Percentiles rank a stretch among this genome's conserved stretches.
Evolutionary conservation across 35 echinoderm and acorn worm species (phyloP).

Genomic region (Heliocidaris erythrogramma): DNA sequence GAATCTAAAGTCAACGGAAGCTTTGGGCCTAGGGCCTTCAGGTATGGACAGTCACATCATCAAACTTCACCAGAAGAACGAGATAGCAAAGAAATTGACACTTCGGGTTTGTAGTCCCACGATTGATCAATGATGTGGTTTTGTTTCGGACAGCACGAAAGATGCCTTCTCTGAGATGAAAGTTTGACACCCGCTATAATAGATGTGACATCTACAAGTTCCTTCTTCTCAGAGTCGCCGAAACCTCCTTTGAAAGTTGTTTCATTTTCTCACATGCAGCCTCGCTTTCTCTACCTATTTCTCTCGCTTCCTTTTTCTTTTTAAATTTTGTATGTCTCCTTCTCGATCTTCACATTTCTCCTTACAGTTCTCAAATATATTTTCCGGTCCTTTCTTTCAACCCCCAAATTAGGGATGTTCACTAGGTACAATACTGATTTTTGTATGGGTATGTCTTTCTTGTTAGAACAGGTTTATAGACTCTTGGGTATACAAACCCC

Average conservation of each 20-base stretch:
- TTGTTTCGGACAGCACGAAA: neutral
- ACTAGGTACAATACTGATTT: neutral
- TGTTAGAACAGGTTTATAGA: no score
- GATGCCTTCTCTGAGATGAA: constrained; percentile 5
- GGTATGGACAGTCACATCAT: neutral
- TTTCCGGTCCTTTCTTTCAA: neutral
- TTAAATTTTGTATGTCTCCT: neutral
- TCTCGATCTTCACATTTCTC: neutral
- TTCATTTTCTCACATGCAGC: neutral
- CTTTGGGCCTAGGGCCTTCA: constrained; percentile 1
- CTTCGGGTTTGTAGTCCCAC: constrained; percentile 4
- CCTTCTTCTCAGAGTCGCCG: neutral
- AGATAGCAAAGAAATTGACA: constrained; percentile 35
- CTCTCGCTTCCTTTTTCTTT: neutral
- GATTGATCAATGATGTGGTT: constrained; percentile 40
- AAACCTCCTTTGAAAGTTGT: neutral
- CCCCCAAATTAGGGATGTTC: neutral
- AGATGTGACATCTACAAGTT: constrained; percentile 10
- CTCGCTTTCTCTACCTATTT: neutral
- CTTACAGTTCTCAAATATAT: neutral
- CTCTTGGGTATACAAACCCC: no score
- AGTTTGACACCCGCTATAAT: neutral
- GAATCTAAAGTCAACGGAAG: constrained; percentile 38
- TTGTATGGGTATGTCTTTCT: neutral
- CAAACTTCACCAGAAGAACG: constrained; percentile 15